Evolutionary conservation across 2,113 vertebrate genomes (phyloP).

Genomic region (Raphicerus campestris): DNA sequence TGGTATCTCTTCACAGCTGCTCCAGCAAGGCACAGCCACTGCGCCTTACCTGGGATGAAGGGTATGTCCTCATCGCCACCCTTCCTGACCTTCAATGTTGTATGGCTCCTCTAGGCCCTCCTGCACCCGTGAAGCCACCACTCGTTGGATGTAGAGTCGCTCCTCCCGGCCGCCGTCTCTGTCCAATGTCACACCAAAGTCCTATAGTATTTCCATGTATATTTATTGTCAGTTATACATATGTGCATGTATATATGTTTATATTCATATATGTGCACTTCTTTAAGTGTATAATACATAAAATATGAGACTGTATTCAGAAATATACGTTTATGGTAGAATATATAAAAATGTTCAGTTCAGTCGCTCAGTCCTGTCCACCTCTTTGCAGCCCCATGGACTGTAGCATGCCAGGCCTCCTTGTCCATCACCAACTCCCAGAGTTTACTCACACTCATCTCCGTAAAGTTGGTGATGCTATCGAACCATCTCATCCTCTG

Average conservation of each 20-base stretch:
- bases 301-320: neutral
- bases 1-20: no score
- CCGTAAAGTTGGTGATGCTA: neutral
- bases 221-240: neutral
- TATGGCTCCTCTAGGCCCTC: no score
- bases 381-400: neutral
- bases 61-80: no score
- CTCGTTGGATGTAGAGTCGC: no score
- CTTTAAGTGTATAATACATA: neutral
- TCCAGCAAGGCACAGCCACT: no score
- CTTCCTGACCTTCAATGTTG: no score
- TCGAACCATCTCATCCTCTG: neutral
- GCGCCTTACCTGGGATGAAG: no score
- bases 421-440: neutral
- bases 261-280: neutral
- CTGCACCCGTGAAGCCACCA: no score
- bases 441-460: neutral
- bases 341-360: neutral
- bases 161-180: no score
- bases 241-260: neutral
- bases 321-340: neutral
- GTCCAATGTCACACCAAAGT: neutral
- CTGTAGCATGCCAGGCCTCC: neutral
- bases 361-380: fast-evolving
- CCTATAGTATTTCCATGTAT: neutral